Conservation (phyloP, 2,888 invertebrate genomes). For the Ophion obscuratus region DNA sequence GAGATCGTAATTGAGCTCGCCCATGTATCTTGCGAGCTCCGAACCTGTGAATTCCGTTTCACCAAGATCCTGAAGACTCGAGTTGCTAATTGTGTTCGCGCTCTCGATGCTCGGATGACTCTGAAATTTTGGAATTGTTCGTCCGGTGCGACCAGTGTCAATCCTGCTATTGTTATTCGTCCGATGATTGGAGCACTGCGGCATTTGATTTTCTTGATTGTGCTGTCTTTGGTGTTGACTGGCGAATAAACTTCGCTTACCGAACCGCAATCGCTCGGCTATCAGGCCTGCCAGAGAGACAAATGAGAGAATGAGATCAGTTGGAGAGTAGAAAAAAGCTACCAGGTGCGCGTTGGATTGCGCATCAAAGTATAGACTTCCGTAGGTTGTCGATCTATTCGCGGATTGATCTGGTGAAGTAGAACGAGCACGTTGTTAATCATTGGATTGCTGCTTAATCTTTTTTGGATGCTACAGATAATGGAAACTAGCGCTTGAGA, state of each 20-base stretch:
- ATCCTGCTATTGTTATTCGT: neutral
- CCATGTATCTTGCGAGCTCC: constrained; percentile 89
- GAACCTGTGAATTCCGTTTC: constrained; percentile 88
- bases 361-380: too few relatives aligned
- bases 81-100: constrained; percentile 88
- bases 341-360: too few relatives aligned
- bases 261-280: constrained; percentile 75
- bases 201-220: constrained; percentile 32
- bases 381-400: too few relatives aligned
- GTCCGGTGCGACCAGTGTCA: constrained; percentile 60
- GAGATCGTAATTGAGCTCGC: constrained; percentile 86
- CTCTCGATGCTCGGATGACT: constrained; percentile 85
- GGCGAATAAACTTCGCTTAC: constrained; percentile 81
- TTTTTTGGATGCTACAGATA: too few relatives aligned
- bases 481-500: too few relatives aligned
- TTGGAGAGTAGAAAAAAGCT: neutral
- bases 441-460: too few relatives aligned
- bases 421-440: too few relatives aligned
- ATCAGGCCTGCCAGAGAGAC: constrained; percentile 70
- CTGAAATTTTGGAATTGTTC: constrained; percentile 77
- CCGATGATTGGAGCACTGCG: constrained; percentile 39
- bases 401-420: too few relatives aligned
- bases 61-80: constrained; percentile 90
- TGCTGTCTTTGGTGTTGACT: constrained; percentile 61
- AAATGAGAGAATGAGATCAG: neutral